phyloP scores from a whole-genome alignment of 35 echinoderm and acorn worm genomes.

The Lytechinus pictus region DNA sequence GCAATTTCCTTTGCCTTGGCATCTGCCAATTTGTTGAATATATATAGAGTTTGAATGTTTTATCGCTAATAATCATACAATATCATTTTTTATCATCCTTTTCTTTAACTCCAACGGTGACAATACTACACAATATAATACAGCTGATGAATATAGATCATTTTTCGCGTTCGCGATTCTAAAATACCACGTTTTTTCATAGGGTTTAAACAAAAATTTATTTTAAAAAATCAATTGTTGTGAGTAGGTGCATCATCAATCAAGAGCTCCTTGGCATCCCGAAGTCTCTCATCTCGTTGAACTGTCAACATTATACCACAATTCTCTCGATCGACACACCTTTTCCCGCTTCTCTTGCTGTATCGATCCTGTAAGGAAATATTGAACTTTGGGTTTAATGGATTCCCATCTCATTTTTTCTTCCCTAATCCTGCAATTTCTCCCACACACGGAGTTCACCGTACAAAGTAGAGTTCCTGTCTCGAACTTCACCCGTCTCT shows the following conservation, averaged over 20 bases:
- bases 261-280: too few relatives aligned
- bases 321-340: background rate
- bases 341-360: background rate
- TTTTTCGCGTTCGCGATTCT: background rate
- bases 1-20: too few relatives aligned
- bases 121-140: background rate
- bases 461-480: background rate
- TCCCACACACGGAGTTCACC: background rate
- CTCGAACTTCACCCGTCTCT: background rate
- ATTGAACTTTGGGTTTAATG: constrained; percentile 8
- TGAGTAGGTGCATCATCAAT: too few relatives aligned
- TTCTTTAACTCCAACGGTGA: too few relatives aligned
- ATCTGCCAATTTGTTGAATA: too few relatives aligned
- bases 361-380: background rate
- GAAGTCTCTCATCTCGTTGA: too few relatives aligned
- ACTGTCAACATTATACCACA: background rate
- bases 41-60: too few relatives aligned
- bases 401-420: background rate
- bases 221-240: too few relatives aligned
- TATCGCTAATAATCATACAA: too few relatives aligned
- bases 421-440: background rate
- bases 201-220: background rate
- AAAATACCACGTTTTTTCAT: background rate
- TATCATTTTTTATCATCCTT: too few relatives aligned
- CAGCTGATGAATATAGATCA: background rate